Evolutionary conservation across 1,140 invertebrate species (phyloP).

Genomic region (Dreissena rostriformis): DNA sequence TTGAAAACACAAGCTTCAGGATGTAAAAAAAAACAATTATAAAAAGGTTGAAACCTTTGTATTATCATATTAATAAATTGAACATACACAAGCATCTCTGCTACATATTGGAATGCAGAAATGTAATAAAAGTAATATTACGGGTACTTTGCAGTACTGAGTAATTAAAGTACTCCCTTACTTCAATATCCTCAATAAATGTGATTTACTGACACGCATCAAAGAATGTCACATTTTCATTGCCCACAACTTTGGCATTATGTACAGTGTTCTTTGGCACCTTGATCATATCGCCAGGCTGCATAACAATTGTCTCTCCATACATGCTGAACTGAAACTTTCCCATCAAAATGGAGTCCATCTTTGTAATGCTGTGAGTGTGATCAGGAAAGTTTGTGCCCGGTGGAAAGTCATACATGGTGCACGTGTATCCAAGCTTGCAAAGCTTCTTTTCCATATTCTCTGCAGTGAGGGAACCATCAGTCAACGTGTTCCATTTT

Average conservation of each 20-base stretch:
- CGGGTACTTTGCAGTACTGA: too few relatives aligned
- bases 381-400: constrained; percentile 78
- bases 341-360: constrained; percentile 75
- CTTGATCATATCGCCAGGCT: constrained; percentile 78
- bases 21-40: too few relatives aligned
- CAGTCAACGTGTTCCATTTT: constrained; percentile 71
- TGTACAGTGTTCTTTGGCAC: constrained; percentile 76
- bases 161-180: too few relatives aligned
- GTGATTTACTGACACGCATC: constrained; percentile 68
- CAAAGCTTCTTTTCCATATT: constrained; percentile 75
- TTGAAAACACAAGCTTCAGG: too few relatives aligned
- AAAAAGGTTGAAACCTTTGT: too few relatives aligned
- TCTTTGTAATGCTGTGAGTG: constrained; percentile 74
- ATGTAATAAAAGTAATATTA: too few relatives aligned
- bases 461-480: constrained; percentile 69
- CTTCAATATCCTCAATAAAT: too few relatives aligned
- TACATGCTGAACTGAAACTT: constrained; percentile 74
- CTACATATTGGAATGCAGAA: too few relatives aligned
- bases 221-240: constrained; percentile 72
- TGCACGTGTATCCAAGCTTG: constrained; percentile 72
- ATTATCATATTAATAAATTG: too few relatives aligned
- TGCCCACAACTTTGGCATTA: constrained; percentile 75
- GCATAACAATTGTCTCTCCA: constrained; percentile 72
- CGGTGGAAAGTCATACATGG: constrained; percentile 69
- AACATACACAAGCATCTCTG: too few relatives aligned